Percentiles rank a stretch among this genome's conserved stretches.
phyloP scores from a whole-genome alignment of 1,140 invertebrate genomes.

The Hesperophylax magnus region DNA sequence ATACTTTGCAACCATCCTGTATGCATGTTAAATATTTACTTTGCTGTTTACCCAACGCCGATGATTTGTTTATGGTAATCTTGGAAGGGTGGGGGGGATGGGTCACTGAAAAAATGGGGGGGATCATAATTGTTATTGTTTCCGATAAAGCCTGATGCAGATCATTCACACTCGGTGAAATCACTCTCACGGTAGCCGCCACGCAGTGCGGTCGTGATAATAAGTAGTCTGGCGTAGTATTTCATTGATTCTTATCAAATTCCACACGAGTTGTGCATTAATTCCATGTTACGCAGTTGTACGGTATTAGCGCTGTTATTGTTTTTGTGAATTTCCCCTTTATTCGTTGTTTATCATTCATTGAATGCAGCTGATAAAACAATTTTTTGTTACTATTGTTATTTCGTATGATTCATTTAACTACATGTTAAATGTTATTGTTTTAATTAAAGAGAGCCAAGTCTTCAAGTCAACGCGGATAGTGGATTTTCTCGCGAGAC shows the following conservation, averaged over 20 bases:
- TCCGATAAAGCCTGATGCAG: constrained; percentile 13
- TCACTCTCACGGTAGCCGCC: constrained; percentile 16
- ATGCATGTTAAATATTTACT: not conserved
- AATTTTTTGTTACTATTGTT: too few species aligned
- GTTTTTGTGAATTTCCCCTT: too few species aligned
- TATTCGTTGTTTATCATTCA: too few species aligned
- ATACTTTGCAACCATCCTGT: not conserved
- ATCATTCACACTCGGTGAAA: not conserved
- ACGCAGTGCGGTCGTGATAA: not conserved
- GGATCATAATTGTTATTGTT: constrained; percentile 3
- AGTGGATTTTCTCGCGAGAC: too few species aligned
- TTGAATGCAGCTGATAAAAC: too few species aligned
- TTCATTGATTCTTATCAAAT: not conserved
- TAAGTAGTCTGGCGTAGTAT: too few species aligned
- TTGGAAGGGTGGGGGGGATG: not conserved
- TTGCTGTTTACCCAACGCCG: not conserved
- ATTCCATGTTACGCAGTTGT: too few species aligned
- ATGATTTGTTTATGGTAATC: not conserved
- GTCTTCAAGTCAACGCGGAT: too few species aligned
- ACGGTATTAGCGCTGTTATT: too few species aligned
- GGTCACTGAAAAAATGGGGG: not conserved
- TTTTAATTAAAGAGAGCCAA: too few species aligned
- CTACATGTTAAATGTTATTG: too few species aligned
- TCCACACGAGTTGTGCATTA: not conserved
- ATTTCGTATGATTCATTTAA: too few species aligned